Percentiles rank a stretch among this genome's conserved stretches.
phyloP scores from a whole-genome alignment of 2,797 vertebrate species.

The Coreius guichenoti region DNA sequence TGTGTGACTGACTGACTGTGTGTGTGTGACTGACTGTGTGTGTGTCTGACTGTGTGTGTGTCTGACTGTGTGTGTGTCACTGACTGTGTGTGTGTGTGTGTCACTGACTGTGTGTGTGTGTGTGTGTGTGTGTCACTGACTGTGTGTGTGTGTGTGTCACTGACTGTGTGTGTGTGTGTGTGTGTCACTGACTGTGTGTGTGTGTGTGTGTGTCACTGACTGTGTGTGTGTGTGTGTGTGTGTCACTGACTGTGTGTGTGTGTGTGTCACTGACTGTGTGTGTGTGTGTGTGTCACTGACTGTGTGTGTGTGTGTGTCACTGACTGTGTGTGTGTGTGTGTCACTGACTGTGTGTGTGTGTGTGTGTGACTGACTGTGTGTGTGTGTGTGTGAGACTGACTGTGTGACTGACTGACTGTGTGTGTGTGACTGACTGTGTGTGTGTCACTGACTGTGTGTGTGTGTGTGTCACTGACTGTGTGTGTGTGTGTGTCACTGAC shows the following conservation, averaged over 20 bases:
- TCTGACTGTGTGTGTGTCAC: too few relatives aligned
- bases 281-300: slow-evolving; percentile 71
- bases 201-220: slow-evolving; percentile 71
- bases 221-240: slow-evolving; percentile 96
- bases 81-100: slow-evolving; percentile 92
- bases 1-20: slow-evolving; percentile 76
- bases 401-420: slow-evolving; percentile 91
- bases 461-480: slow-evolving; percentile 82
- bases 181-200: too few relatives aligned
- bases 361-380: too few relatives aligned
- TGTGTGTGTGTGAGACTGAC: slow-evolving; percentile 71
- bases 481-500: slow-evolving; percentile 95
- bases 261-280: too few relatives aligned
- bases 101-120: not conserved
- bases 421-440: slow-evolving; percentile 85
- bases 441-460: not conserved
- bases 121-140: slow-evolving; percentile 72
- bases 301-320: too few relatives aligned
- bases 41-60: slow-evolving; percentile 89
- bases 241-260: slow-evolving; percentile 66
- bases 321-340: slow-evolving; percentile 92
- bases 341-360: not conserved
- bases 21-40: not conserved
- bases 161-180: slow-evolving; percentile 92
- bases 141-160: too few relatives aligned